These are phyloP conservation scores for Cheilosia vernalis DNA, from an alignment of 2,888 invertebrate genomes.

Conservation along the genomic window DNA sequence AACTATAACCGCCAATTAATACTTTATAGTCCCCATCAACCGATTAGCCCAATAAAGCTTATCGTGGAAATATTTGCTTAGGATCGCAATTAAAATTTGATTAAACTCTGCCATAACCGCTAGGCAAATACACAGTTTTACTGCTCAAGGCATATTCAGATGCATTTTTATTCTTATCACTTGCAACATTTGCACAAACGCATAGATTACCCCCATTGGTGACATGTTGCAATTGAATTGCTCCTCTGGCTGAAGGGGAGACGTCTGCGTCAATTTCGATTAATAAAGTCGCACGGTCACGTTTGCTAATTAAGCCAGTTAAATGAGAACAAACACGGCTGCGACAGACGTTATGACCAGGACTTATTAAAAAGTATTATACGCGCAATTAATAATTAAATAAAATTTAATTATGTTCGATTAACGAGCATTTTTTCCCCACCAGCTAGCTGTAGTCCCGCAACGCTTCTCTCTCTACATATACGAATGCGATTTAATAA, in stretches of 20 bases:
- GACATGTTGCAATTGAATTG: constrained; percentile 32
- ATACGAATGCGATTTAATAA: constrained; percentile 64
- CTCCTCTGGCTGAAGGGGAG: background rate
- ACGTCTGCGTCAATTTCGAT: constrained; percentile 25
- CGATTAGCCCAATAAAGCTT: constrained; percentile 12
- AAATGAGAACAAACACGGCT: constrained; percentile 25
- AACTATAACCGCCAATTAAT: constrained; percentile 29
- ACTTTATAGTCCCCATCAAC: constrained; percentile 16
- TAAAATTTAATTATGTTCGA: constrained; percentile 74
- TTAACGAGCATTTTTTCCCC: constrained; percentile 54
- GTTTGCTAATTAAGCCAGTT: constrained; percentile 53
- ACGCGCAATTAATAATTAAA: constrained; percentile 68
- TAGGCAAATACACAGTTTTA: constrained; percentile 45
- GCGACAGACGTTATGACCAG: constrained; percentile 25
- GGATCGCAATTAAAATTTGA: constrained; percentile 66
- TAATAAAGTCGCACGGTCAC: constrained; percentile 51
- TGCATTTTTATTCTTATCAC: constrained; percentile 43
- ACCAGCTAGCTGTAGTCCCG: background rate
- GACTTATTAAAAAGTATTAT: constrained; percentile 49
- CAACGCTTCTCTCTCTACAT: background rate
- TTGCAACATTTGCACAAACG: background rate
- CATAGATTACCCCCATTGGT: constrained; percentile 3
- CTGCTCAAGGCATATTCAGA: constrained; percentile 43
- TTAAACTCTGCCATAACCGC: constrained; percentile 44
- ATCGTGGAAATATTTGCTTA: constrained; percentile 61